Base-by-base conservation (phyloP, 2,888 invertebrate species). In the Bombylius discolor region DNA sequence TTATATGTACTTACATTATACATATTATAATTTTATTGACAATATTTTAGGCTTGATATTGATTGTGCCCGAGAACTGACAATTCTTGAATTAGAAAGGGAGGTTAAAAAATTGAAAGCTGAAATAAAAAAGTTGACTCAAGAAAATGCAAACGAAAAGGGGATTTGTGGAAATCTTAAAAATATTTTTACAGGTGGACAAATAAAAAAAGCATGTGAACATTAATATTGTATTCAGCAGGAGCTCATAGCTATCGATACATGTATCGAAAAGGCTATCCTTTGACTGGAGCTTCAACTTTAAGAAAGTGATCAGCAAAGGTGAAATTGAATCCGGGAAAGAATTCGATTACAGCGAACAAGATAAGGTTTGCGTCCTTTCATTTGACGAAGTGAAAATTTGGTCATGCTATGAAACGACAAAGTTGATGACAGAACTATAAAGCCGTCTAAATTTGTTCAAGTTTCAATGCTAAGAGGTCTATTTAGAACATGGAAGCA, bases 331-430 rank as follows among this genome's bases (percentile, higher is more conserved):
- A 51, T 33, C 60, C 60, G 5, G 60, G 58, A 44, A 49, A 7
- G 55, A 55, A 11, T n/a, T 47, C 13, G 6, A 53, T 8, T 56
- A 56, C 11, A 32, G 44, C 5, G 48, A 55, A 34, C 31, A 7
- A 36, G 57, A 60, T 1, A 58, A 55, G 42, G 4, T 61, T 5
- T 62, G 61, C 33, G 55, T 60, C 4, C 12, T 62, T 5, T 49
- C 53, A n/a, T 62, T 62, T 14, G 56, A 58, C 36, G 53, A 62
- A 56, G 60, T 61, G 46, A 59, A 53, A 46, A 44, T 61, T 1
- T 58, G 55, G 45, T 46, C 52, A 4, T 32, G 45, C 4, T 55
- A 49, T 31, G 57, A 59, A 31, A 55, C 14, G 58, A 59, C 7
- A 49, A 52, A 5, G 11, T 47, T 1, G 44, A 42, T 13, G 60